phyloP scores from a whole-genome alignment of 2,888 invertebrate genomes.

The Ectropis crepuscularia region DNA sequence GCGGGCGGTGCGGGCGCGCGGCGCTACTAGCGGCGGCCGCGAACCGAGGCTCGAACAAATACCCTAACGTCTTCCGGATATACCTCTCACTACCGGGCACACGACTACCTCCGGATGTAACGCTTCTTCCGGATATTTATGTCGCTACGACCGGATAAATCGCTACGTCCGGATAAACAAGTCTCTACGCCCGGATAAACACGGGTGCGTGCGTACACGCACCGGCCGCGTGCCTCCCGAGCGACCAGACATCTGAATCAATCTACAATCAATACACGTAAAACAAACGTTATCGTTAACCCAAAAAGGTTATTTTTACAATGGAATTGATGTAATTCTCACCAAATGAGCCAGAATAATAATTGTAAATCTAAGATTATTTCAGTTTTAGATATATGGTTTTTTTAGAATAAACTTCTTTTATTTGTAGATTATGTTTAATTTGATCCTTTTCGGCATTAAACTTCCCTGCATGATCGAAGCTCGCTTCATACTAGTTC shows the following conservation, averaged over 20 bases:
- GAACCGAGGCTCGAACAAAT: conserved; percentile 47
- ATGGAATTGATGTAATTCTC: conserved; percentile 39
- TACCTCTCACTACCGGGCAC: conserved; percentile 44
- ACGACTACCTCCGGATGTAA: conserved; percentile 26
- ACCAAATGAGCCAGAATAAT: conserved; percentile 39
- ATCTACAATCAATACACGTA: conserved; percentile 63
- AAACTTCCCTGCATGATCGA: conserved; percentile 59
- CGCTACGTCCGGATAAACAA: no score
- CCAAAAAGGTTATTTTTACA: conserved; percentile 40
- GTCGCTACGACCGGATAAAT: no score
- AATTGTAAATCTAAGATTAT: conserved; percentile 53
- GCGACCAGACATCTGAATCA: conserved; percentile 58
- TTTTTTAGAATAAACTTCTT: conserved; percentile 67
- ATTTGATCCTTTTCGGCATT: conserved; percentile 51
- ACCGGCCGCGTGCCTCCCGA: no score
- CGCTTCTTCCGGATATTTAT: no score
- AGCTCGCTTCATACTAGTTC: conserved; percentile 53
- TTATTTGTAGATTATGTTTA: conserved; percentile 52
- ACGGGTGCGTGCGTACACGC: no score
- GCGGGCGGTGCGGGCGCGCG: conserved; percentile 71
- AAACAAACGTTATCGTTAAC: conserved; percentile 57
- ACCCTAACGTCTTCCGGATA: conserved; percentile 40
- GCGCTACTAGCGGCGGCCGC: conserved; percentile 66
- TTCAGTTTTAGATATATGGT: conserved; percentile 61
- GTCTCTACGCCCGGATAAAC: no score